A percentile compares a stretch with the other conserved stretches of the same genome.
Evolutionary conservation across 1,140 invertebrate genomes (phyloP).

Genomic region (Lasaia peninsularis): DNA sequence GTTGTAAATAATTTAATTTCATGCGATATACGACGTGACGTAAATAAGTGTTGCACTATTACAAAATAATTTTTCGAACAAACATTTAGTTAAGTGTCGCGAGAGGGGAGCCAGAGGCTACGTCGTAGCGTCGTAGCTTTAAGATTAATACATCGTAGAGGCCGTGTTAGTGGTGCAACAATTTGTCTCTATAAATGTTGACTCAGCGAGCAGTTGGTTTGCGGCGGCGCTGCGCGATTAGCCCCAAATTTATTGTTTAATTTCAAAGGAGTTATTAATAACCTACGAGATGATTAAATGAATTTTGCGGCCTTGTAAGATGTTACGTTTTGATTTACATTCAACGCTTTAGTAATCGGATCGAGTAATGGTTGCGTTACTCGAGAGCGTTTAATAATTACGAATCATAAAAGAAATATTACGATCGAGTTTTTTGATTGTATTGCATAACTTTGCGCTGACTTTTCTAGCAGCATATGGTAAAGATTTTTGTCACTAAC

Average conservation of each 20-base stretch:
- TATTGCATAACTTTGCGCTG: no score
- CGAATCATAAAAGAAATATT: neutral
- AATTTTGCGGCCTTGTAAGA: constrained; percentile 65
- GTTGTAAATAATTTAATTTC: no score
- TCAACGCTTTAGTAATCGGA: constrained; percentile 13
- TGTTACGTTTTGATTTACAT: constrained; percentile 58
- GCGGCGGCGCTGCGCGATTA: constrained; percentile 69
- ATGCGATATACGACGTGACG: no score
- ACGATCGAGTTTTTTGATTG: no score
- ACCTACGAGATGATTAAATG: constrained; percentile 69
- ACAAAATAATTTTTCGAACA: constrained; percentile 10
- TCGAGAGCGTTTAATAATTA: neutral
- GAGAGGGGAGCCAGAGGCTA: constrained; percentile 30
- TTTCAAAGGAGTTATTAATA: constrained; percentile 75
- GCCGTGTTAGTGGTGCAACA: constrained; percentile 65
- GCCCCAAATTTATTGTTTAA: constrained; percentile 76
- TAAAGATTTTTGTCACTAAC: no score
- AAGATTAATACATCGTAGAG: constrained; percentile 73
- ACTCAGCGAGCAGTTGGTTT: constrained; percentile 66
- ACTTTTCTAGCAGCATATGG: no score
- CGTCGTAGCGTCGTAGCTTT: constrained; percentile 37
- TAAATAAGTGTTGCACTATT: neutral
- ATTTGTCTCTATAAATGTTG: constrained; percentile 78
- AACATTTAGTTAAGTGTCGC: constrained; percentile 46
- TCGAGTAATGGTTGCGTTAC: constrained; percentile 36